Percentiles rank a stretch among this genome's conserved stretches.
Evolutionary conservation across 2,797 vertebrate genomes (phyloP).

Genomic region (Rhynchotus rufescens): DNA sequence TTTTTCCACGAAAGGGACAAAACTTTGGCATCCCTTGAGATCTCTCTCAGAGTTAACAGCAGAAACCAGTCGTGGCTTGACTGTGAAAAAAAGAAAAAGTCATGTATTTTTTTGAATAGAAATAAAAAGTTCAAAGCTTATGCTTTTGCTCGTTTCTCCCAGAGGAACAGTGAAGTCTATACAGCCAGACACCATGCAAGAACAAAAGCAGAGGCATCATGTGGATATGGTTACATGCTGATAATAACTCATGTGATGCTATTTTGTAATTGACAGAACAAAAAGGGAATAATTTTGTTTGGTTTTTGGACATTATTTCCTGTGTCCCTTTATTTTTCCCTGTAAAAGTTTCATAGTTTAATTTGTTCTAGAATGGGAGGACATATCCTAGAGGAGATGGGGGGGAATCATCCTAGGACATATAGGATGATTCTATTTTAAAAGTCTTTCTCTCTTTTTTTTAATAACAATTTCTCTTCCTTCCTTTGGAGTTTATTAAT

Average conservation of each 20-base stretch:
- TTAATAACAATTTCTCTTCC: background rate
- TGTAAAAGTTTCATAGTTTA: background rate
- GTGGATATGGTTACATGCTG: conserved; percentile 43
- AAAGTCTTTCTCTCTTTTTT: background rate
- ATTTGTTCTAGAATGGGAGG: background rate
- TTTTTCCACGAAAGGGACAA: conserved; percentile 39
- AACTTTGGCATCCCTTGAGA: background rate
- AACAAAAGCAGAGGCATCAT: conserved; percentile 43
- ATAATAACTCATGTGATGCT: conserved; percentile 32
- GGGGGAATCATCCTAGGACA: no score
- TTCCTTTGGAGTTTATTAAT: background rate
- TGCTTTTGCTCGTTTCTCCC: background rate
- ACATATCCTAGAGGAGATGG: no score
- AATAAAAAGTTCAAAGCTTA: conserved; percentile 22
- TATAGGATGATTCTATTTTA: background rate
- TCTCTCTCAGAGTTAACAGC: conserved; percentile 24
- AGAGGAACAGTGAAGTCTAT: conserved; percentile 20
- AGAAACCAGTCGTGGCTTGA: background rate
- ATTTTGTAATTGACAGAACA: conserved; percentile 51
- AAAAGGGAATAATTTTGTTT: conserved; percentile 18
- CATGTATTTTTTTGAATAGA: conserved; percentile 28
- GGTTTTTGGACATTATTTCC: conserved; percentile 32
- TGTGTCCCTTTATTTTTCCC: background rate
- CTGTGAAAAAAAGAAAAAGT: background rate
- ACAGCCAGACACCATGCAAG: background rate